Evolutionary conservation across 2,797 vertebrate genomes (phyloP).

Genomic region (Ctenosaura bakeri): DNA sequence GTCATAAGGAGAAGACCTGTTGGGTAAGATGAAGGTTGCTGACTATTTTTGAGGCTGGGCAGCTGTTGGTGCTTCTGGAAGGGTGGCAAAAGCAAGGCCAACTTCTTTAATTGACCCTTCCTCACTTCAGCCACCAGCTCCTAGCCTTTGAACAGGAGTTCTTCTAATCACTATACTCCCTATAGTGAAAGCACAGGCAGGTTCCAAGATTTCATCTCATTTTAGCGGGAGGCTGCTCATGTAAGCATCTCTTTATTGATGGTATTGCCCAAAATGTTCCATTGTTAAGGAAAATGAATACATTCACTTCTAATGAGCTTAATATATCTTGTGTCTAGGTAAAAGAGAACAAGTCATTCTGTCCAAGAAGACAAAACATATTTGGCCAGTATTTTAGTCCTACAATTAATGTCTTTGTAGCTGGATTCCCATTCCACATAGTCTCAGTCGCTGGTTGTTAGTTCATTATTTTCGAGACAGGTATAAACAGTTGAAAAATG

Average conservation of each 20-base stretch:
- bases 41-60: background rate
- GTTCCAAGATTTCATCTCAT: background rate
- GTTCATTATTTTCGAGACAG: slow-evolving; percentile 57
- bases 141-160: background rate
- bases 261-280: slow-evolving; percentile 15
- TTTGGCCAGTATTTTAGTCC: background rate
- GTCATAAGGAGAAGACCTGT: background rate
- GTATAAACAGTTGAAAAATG: slow-evolving; percentile 50
- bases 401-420: slow-evolving; percentile 23
- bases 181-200: background rate
- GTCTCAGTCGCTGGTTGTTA: slow-evolving; percentile 42
- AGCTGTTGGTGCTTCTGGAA: background rate
- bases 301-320: background rate
- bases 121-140: background rate
- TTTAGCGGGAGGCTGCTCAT: background rate
- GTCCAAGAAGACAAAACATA: background rate
- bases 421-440: slow-evolving; percentile 2
- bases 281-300: slow-evolving; percentile 13
- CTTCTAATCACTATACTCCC: too few species aligned
- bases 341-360: background rate
- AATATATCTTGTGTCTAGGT: background rate
- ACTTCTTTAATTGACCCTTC: background rate
- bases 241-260: background rate
- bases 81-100: background rate
- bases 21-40: background rate